A percentile compares a stretch with the other conserved stretches of the same genome.
These are phyloP conservation scores for Coelinius sp. DNA, from an alignment of 2,888 invertebrate genomes.

Conservation along the genomic window DNA sequence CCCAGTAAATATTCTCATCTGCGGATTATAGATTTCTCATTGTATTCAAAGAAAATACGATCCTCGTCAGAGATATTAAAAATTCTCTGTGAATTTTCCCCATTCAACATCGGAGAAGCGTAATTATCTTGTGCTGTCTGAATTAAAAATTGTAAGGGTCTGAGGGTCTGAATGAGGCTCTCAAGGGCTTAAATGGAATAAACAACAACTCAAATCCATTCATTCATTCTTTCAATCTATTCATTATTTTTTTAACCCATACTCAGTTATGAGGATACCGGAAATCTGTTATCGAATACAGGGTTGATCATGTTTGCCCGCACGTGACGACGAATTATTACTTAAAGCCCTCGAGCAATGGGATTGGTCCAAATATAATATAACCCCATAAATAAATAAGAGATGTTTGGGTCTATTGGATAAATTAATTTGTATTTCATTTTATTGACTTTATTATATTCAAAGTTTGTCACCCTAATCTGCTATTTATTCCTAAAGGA, in stretches of 20 bases:
- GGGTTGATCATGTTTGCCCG: constrained; percentile 61
- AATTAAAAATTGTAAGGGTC: too few species aligned
- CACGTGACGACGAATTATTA: constrained; percentile 62
- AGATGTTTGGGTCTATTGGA: constrained; percentile 61
- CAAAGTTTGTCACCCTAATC: constrained; percentile 8
- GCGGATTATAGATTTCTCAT: background rate
- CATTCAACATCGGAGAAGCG: background rate
- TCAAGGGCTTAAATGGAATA: too few species aligned
- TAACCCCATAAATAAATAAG: constrained; percentile 56
- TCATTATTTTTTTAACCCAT: background rate
- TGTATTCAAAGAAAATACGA: background rate
- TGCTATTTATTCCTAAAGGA: constrained; percentile 26
- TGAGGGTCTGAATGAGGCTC: too few species aligned
- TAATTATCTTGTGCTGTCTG: too few species aligned
- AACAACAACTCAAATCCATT: background rate
- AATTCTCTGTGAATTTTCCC: background rate
- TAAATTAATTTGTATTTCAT: constrained; percentile 64
- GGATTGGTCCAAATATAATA: constrained; percentile 57
- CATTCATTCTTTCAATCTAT: background rate
- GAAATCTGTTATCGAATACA: constrained; percentile 58
- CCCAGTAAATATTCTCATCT: background rate
- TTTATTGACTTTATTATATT: constrained; percentile 55
- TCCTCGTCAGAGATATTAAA: constrained; percentile 15
- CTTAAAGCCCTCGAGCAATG: constrained; percentile 38
- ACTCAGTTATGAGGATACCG: constrained; percentile 39